These are phyloP conservation scores for Drosophila subobscura DNA, from an alignment of 1,140 invertebrate genomes.

Conservation along the genomic window DNA sequence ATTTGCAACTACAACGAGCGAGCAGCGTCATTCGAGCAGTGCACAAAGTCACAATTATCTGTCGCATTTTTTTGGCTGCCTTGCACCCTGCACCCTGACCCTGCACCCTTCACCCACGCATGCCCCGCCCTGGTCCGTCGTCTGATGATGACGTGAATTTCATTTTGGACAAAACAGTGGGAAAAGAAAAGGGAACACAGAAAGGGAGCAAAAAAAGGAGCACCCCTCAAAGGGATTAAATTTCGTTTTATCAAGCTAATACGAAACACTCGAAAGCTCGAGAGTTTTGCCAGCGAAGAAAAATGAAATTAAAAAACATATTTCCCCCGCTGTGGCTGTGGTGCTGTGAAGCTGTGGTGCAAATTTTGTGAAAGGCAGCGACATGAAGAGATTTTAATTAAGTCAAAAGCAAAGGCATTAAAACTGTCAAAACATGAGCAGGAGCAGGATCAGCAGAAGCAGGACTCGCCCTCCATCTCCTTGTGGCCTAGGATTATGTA, in stretches of 20 bases:
- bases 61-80: constrained; percentile 68
- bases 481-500: neutral
- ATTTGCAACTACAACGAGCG: constrained; percentile 43
- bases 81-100: neutral
- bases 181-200: constrained; percentile 7
- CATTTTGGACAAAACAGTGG: constrained; percentile 18
- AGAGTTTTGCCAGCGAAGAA: constrained; percentile 32
- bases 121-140: constrained; percentile 22
- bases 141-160: constrained; percentile 57
- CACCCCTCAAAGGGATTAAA: constrained; percentile 36
- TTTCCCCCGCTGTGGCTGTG: constrained; percentile 25
- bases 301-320: constrained; percentile 66
- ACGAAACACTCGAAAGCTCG: neutral
- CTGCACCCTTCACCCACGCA: neutral
- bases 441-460: neutral
- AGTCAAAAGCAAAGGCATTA: constrained; percentile 50
- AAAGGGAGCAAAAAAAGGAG: constrained; percentile 22
- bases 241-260: constrained; percentile 49
- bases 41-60: constrained; percentile 3
- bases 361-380: constrained; percentile 35
- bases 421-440: constrained; percentile 37
- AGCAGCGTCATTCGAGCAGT: constrained; percentile 30
- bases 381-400: constrained; percentile 62
- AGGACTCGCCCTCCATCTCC: neutral
- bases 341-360: constrained; percentile 25